These are phyloP conservation scores for Didymodactylos carnosus DNA, from an alignment of 2,888 invertebrate species.

Conservation along the genomic window DNA sequence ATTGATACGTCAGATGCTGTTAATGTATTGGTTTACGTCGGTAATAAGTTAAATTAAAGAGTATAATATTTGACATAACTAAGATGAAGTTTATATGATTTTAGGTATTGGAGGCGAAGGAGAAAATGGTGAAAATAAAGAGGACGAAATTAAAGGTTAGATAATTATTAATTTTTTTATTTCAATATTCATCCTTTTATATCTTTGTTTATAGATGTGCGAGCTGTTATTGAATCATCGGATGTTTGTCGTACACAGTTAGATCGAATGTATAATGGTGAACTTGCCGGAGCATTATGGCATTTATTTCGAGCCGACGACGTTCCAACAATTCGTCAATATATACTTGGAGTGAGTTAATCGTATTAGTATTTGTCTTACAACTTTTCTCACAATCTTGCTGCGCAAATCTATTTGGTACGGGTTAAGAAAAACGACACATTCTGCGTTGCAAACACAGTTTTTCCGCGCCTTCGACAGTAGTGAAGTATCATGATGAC, in stretches of 20 bases:
- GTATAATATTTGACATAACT: too few species aligned
- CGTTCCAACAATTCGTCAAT: slow-evolving; percentile 80
- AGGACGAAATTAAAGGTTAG: background rate
- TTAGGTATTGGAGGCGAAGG: background rate
- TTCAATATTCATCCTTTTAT: background rate
- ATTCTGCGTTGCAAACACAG: too few species aligned
- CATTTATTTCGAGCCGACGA: slow-evolving; percentile 83
- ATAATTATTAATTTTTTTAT: background rate
- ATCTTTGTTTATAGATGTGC: background rate
- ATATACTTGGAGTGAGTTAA: slow-evolving; percentile 55
- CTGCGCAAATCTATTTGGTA: too few species aligned
- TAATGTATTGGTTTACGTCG: slow-evolving; percentile 82
- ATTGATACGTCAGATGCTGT: slow-evolving; percentile 90
- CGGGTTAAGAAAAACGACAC: too few species aligned
- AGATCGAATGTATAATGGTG: slow-evolving; percentile 49
- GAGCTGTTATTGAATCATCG: slow-evolving; percentile 39
- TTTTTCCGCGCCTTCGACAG: too few species aligned
- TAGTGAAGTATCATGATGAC: too few species aligned
- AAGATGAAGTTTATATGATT: too few species aligned
- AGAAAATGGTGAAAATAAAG: background rate
- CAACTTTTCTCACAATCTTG: too few species aligned
- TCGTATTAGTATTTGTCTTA: background rate
- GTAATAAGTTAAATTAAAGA: background rate
- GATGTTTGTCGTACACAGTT: slow-evolving; percentile 43
- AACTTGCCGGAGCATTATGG: slow-evolving; percentile 84